These are phyloP conservation scores for Rhineura floridana DNA, from an alignment of 2,113 vertebrate genomes.

Conservation along the genomic window DNA sequence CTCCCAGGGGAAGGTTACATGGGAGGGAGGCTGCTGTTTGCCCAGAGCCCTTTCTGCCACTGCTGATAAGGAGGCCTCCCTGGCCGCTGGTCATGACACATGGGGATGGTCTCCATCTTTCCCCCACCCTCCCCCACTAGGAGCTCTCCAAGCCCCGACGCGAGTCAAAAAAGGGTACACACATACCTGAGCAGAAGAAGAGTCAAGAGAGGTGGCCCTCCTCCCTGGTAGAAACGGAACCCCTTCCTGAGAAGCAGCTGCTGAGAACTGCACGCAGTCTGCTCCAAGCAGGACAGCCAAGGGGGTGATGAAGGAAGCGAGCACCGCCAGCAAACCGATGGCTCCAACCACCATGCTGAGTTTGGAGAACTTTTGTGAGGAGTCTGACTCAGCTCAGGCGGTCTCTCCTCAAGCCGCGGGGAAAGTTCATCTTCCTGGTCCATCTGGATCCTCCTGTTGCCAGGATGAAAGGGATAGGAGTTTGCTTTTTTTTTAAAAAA, in stretches of 20 bases:
- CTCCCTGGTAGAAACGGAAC: background rate
- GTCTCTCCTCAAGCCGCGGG: slow-evolving; percentile 11
- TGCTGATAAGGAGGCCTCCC: too few relatives aligned
- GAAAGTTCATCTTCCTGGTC: slow-evolving; percentile 5
- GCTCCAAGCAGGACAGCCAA: slow-evolving; percentile 62
- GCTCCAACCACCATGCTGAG: slow-evolving; percentile 65
- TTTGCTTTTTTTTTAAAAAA: background rate
- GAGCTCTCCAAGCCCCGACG: background rate
- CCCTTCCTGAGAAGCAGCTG: slow-evolving; percentile 49
- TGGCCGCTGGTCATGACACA: too few relatives aligned
- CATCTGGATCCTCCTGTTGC: slow-evolving; percentile 8
- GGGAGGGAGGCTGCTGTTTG: too few relatives aligned
- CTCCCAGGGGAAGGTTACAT: too few relatives aligned
- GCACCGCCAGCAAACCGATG: slow-evolving; percentile 59
- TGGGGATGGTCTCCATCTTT: background rate
- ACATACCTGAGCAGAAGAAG: background rate
- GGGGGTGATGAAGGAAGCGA: slow-evolving; percentile 52
- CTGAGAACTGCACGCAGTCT: slow-evolving; percentile 75
- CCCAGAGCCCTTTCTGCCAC: too few relatives aligned
- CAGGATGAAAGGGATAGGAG: background rate
- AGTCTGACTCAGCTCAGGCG: slow-evolving; percentile 3
- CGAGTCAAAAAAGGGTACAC: fast-evolving
- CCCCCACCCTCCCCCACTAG: too few relatives aligned
- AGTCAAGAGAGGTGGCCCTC: background rate
- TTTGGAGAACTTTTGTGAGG: slow-evolving; percentile 74